A percentile compares a stretch with the other conserved stretches of the same genome.
These are phyloP conservation scores for Alcedo atthis DNA, from an alignment of 2,797 vertebrate genomes.

Conservation along the genomic window DNA sequence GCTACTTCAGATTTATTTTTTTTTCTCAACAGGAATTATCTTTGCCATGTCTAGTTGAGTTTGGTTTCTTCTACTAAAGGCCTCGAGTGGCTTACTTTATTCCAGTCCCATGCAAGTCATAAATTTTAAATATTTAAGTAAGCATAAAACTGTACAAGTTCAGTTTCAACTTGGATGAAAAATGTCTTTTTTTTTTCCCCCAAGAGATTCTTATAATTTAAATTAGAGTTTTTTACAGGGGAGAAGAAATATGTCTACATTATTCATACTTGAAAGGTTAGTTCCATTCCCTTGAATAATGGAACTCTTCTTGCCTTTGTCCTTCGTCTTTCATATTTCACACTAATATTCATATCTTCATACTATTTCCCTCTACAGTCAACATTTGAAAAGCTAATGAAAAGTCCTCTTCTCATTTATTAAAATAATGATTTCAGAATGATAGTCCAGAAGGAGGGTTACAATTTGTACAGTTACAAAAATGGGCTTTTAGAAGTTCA, in stretches of 20 bases:
- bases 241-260: constrained; percentile 29
- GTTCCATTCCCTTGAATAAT: constrained; percentile 49
- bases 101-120: neutral
- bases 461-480: neutral
- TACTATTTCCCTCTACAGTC: neutral
- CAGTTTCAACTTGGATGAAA: constrained; percentile 8
- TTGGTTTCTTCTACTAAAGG: neutral
- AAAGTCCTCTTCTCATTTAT: constrained; percentile 2
- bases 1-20: neutral
- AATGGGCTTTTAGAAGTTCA: neutral
- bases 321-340: constrained; percentile 30
- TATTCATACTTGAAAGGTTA: constrained; percentile 48
- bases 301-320: constrained; percentile 19
- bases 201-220: constrained; percentile 5
- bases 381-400: constrained; percentile 1
- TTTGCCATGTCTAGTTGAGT: neutral
- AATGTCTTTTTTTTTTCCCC: neutral
- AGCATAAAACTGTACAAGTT: constrained; percentile 8
- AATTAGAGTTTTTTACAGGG: neutral
- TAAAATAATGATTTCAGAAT: constrained; percentile 6
- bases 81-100: neutral
- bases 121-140: constrained; percentile 38
- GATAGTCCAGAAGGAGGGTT: neutral
- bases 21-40: neutral
- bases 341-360: neutral